phyloP scores from a whole-genome alignment of 2,113 vertebrate species.

The Vombatus ursinus region DNA sequence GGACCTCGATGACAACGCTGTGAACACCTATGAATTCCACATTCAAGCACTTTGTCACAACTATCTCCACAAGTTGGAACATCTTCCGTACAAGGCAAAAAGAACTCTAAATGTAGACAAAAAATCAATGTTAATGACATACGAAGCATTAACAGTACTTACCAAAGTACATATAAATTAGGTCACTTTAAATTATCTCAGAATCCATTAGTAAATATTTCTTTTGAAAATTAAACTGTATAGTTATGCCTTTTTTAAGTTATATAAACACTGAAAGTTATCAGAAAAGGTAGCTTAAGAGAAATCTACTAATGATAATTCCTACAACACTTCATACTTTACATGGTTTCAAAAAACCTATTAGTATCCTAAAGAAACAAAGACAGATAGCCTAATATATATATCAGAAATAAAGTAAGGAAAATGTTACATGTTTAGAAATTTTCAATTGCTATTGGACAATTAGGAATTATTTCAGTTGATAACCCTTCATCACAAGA shows the following conservation, averaged over 20 bases:
- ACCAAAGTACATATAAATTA: neutral
- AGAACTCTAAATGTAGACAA: conserved; percentile 84
- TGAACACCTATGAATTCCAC: conserved; percentile 94
- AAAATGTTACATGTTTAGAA: neutral
- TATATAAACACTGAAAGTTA: neutral
- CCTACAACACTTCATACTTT: neutral
- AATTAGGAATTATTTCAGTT: neutral
- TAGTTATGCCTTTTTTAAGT: neutral
- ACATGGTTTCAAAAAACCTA: neutral
- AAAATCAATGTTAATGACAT: conserved; percentile 34
- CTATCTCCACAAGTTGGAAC: conserved; percentile 95
- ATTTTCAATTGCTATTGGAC: neutral
- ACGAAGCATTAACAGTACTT: conserved; percentile 16
- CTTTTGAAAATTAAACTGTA: neutral
- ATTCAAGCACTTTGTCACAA: conserved; percentile 92
- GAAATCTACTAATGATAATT: neutral
- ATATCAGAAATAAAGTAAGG: neutral
- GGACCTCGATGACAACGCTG: conserved; percentile 95
- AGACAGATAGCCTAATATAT: neutral
- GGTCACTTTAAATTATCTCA: neutral
- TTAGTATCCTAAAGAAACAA: neutral
- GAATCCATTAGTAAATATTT: neutral
- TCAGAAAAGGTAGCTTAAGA: neutral
- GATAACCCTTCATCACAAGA: neutral
- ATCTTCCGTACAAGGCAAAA: conserved; percentile 95